Base-by-base conservation (phyloP, 2,797 vertebrate genomes). In the Crenichthys baileyi region DNA sequence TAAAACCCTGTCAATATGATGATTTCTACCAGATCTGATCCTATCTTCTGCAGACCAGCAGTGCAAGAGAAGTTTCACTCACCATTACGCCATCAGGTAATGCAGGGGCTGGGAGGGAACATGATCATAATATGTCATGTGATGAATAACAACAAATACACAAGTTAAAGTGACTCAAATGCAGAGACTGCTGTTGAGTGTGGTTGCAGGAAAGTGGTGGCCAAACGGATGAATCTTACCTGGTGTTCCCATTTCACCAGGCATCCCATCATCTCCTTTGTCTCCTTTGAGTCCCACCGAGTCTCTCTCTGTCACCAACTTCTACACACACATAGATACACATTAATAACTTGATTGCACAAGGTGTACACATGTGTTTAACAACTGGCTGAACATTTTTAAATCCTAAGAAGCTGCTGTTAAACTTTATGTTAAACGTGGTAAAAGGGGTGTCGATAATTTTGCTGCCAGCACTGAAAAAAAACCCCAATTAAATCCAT, bases 211-310 rank as follows among this genome's bases (percentile, higher is more conserved):
- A 67, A 18, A 29, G 65, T n/a, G 24, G 1, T 5, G 51, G 1
- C 16, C 7, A 48, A 71, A 51, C 16, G 53, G 9, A 55, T 11
- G 9, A 0, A 6, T 67, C 84, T 86, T 94, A 98, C 97, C 96
- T 93, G 96, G 92, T 84, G 94, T 91, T 65, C 96, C 97, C 36
- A 96, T 94, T 79, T 96, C 95, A 87, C 97, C 97, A 39, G 97
- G 95, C 81, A 88, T 46, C 36, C 97, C 97, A 72, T 89, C 86
- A 15, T 98, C 97, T 84, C 97, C 97, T 88, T 97, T 98, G 70
- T 97, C 96, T 87, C 97, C 97, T 96, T 98, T 97, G n/a, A 90
- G 63, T 63, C 91, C 82, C 0, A 26, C 7, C 36, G 48, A 81
- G 16, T 80, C 75, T 89, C 88, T 92, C 84, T 91, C 91, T 53